phyloP scores from a whole-genome alignment of 2,797 vertebrate genomes.

The Caiman crocodilus region DNA sequence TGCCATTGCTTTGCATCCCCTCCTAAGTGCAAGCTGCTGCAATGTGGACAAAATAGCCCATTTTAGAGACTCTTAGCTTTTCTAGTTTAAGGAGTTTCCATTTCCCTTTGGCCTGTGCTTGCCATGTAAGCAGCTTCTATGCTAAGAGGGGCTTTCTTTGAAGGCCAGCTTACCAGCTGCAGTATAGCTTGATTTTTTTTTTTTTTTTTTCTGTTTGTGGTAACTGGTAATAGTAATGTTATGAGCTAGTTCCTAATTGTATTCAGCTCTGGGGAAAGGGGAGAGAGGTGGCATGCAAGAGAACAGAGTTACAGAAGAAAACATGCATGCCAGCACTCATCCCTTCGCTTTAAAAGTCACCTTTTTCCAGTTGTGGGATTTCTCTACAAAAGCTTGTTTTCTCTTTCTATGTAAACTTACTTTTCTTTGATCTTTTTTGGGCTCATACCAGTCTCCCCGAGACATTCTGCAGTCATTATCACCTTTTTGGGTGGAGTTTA shows the following conservation, averaged over 20 bases:
- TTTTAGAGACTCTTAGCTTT: not conserved
- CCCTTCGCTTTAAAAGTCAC: slow-evolving; percentile 20
- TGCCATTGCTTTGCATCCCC: not conserved
- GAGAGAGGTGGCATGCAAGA: not conserved
- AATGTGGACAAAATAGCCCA: not conserved
- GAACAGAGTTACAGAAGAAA: not conserved
- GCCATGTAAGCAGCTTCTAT: slow-evolving; percentile 61
- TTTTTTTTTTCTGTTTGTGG: not conserved
- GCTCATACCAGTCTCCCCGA: slow-evolving; percentile 86
- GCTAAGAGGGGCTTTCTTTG: slow-evolving; percentile 47
- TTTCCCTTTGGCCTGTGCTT: slow-evolving; percentile 66
- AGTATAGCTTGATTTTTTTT: slow-evolving; percentile 40
- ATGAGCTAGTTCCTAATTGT: not conserved
- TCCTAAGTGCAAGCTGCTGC: not conserved
- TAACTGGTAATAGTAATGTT: not conserved
- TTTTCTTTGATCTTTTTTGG: slow-evolving; percentile 80
- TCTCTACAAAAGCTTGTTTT: slow-evolving; percentile 51
- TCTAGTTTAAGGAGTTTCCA: slow-evolving; percentile 13
- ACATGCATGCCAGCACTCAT: not conserved
- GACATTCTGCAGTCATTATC: slow-evolving; percentile 89
- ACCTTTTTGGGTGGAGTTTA: slow-evolving; percentile 90
- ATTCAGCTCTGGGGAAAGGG: slow-evolving; percentile 29
- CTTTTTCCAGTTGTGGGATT: slow-evolving; percentile 82
- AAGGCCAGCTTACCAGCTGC: slow-evolving; percentile 48
- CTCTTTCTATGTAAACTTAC: slow-evolving; percentile 52